Percentiles rank a stretch among this genome's conserved stretches.
These are phyloP conservation scores for Zelostemma sp. DNA, from an alignment of 1,140 invertebrate genomes.

Conservation along the genomic window DNA sequence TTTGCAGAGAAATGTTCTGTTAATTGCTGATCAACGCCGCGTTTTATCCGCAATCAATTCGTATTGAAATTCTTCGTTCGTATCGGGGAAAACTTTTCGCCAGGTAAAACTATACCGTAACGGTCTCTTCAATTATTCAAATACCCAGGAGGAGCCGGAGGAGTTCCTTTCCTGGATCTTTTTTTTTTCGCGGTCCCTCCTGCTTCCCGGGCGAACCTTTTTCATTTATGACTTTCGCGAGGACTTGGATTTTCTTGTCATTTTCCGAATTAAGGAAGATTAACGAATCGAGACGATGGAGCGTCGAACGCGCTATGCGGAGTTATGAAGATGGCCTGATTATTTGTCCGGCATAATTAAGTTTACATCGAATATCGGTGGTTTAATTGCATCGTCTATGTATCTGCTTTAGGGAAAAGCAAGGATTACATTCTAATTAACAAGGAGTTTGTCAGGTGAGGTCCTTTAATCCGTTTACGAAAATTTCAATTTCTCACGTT, in stretches of 20 bases:
- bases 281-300: slow-evolving; percentile 16
- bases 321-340: slow-evolving; percentile 10
- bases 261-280: neutral
- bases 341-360: slow-evolving; percentile 26
- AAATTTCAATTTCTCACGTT: slow-evolving; percentile 68
- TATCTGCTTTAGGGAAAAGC: slow-evolving; percentile 53
- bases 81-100: slow-evolving; percentile 12
- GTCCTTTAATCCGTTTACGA: slow-evolving; percentile 66
- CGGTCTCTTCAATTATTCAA: slow-evolving; percentile 45
- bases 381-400: slow-evolving; percentile 28
- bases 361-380: slow-evolving; percentile 6
- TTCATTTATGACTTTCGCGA: slow-evolving; percentile 35
- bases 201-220: slow-evolving; percentile 17
- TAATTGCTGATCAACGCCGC: no score
- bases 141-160: slow-evolving; percentile 46
- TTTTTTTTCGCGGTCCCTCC: slow-evolving; percentile 32
- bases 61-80: no score
- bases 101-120: slow-evolving; percentile 10
- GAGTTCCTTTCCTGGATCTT: slow-evolving; percentile 30
- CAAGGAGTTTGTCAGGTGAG: slow-evolving; percentile 59
- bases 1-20: no score
- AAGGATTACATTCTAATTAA: slow-evolving; percentile 69
- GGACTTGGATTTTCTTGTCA: slow-evolving; percentile 14
- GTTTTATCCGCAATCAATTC: no score
- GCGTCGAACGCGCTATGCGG: neutral